These are phyloP conservation scores for Sitta europaea DNA, from an alignment of 2,113 vertebrate species.

Conservation along the genomic window DNA sequence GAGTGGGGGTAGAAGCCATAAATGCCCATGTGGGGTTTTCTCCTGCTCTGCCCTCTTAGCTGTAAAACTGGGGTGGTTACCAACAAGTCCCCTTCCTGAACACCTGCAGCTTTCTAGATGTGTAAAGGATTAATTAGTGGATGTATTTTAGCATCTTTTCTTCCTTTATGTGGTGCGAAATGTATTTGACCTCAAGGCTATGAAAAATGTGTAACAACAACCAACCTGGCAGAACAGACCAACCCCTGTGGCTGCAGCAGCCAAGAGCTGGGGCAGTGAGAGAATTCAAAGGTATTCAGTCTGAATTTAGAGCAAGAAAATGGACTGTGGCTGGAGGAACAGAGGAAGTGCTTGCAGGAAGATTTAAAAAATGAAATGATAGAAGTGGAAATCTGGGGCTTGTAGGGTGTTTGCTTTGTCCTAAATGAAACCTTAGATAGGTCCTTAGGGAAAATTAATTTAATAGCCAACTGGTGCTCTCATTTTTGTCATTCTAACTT, in stretches of 20 bases:
- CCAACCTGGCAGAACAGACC: background rate
- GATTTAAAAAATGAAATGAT: fast-evolving
- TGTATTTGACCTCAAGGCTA: background rate
- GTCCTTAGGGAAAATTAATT: background rate
- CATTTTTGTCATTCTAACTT: background rate
- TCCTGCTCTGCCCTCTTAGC: background rate
- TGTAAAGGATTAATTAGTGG: background rate
- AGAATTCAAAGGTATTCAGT: background rate
- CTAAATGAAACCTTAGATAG: background rate
- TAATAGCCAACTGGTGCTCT: background rate
- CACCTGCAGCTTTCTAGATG: background rate
- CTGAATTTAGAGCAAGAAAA: background rate
- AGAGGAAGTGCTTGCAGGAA: background rate
- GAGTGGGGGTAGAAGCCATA: background rate
- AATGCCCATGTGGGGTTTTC: background rate
- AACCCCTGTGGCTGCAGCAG: background rate
- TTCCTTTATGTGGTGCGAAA: background rate
- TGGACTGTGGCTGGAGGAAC: background rate
- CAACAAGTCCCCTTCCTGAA: background rate
- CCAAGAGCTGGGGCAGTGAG: background rate
- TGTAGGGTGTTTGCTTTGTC: background rate
- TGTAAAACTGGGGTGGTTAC: background rate
- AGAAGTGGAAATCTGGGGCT: background rate
- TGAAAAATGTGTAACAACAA: background rate
- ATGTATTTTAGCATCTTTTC: background rate